Evolutionary conservation across 1,140 invertebrate genomes (phyloP), one percentile per base, ranked within the genome.

Genomic region (Lordiphosa stackelbergi): DNA sequence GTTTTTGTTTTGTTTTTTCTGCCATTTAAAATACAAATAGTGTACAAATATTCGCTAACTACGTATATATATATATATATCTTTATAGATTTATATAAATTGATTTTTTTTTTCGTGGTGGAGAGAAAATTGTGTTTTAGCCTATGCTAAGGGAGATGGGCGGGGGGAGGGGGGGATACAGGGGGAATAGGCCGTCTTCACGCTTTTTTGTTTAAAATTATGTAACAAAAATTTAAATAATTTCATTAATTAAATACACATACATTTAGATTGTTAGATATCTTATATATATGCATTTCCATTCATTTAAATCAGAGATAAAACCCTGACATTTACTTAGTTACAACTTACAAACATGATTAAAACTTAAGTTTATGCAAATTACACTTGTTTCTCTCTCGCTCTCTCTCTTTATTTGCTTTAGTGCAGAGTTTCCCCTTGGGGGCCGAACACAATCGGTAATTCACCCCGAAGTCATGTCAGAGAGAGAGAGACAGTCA

Each of bases 21-120:
- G 37, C 37, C 37, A 43, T 53, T 31, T 31, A 53, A 71, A 78
- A 74, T 74, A 75, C 62, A 79, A 79, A 79, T 71, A 71, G 74
- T 81, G 66, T 77, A 77, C 73, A 77, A 77, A 72, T 77, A 77
- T 74, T 79, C 49, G 75, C 75, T 79, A 79, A 48, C 75, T 79
- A 79, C 61, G 47, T 70, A 66, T 56, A 47, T 53, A 31, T 54
- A 35, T 54, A 53, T 54, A 46, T 55, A 41, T 47, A 53, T 65
- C 51, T 53, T 40, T 56, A 58, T 56, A 53, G 48, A 41, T 53
- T 19, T 16, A 48, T 40, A 42, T 35, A 52, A 13, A 41, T 13
- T 41, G 10, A n/a, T 43, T 16, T 37, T 40, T 51, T 42, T 31
- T 19, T 35, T 42, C 34, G 6, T 31, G 6, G 28, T 31, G 28